A percentile compares a stretch with the other conserved stretches of the same genome.
These are phyloP conservation scores for Triplophysa siluroides DNA, from an alignment of 2,113 vertebrate species.

Conservation along the genomic window DNA sequence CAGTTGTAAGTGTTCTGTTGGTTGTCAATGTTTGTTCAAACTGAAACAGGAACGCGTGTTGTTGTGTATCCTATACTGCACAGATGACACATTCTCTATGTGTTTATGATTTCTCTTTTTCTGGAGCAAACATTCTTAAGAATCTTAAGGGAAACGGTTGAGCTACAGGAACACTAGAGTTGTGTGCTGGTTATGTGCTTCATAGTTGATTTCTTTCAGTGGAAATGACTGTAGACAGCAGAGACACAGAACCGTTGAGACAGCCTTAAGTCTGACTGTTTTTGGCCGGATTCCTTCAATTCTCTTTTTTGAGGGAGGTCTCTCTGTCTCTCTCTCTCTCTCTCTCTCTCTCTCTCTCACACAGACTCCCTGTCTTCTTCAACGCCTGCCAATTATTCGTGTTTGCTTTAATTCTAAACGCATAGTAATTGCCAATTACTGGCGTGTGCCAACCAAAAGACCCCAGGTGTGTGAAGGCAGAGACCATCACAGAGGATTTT, in stretches of 20 bases:
- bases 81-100: too few relatives aligned
- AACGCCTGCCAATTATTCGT: slow-evolving; percentile 41
- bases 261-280: slow-evolving; percentile 24
- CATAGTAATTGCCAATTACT: slow-evolving; percentile 49
- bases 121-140: too few relatives aligned
- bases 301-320: slow-evolving; percentile 10
- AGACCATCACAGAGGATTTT: neutral
- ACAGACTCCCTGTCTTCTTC: slow-evolving; percentile 10
- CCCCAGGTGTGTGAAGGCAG: slow-evolving; percentile 27
- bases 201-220: neutral
- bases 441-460: slow-evolving; percentile 28
- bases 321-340: slow-evolving; percentile 32
- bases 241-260: slow-evolving; percentile 23
- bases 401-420: slow-evolving; percentile 53
- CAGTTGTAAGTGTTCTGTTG: too few relatives aligned
- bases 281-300: slow-evolving; percentile 20
- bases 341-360: neutral
- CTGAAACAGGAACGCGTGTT: too few relatives aligned
- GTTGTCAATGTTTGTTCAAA: too few relatives aligned
- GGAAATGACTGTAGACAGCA: slow-evolving; percentile 25
- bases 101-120: too few relatives aligned
- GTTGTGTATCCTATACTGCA: too few relatives aligned
- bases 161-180: neutral
- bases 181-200: neutral
- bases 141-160: neutral